A percentile compares a stretch with the other conserved stretches of the same genome.
These are phyloP conservation scores for Capreolus pygargus DNA, from an alignment of 2,113 vertebrate species.

Conservation along the genomic window DNA sequence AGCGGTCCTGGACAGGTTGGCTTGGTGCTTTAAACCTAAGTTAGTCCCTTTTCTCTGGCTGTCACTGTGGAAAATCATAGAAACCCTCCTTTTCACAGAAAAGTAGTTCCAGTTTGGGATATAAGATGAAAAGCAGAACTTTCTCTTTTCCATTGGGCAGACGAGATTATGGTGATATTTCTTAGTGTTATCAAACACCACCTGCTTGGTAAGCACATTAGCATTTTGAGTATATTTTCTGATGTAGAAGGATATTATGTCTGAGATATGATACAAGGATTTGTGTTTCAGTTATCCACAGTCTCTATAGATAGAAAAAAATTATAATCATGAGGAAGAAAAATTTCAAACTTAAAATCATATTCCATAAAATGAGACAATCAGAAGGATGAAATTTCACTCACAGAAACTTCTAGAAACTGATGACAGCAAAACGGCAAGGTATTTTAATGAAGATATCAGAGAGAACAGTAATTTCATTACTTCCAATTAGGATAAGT, in stretches of 20 bases:
- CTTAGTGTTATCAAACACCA: conserved; percentile 26
- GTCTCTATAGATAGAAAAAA: conserved; percentile 33
- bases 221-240: conserved; percentile 59
- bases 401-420: conserved; percentile 40
- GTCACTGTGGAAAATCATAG: not conserved
- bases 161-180: not conserved
- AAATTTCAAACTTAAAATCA: conserved; percentile 54
- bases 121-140: conserved; percentile 3
- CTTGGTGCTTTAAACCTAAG: not conserved
- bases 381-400: conserved; percentile 52
- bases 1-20: not conserved
- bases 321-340: conserved; percentile 55
- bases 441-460: conserved; percentile 49
- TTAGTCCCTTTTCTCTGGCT: not conserved
- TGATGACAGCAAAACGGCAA: conserved; percentile 50
- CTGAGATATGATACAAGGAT: conserved; percentile 41
- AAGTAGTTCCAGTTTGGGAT: conserved; percentile 13
- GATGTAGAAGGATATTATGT: conserved; percentile 45
- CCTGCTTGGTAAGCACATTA: conserved; percentile 44
- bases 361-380: conserved; percentile 50
- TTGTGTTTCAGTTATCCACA: conserved; percentile 53
- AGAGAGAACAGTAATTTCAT: conserved; percentile 50
- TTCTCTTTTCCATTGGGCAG: conserved; percentile 22
- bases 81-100: not conserved
- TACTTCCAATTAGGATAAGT: conserved; percentile 51